Evolutionary conservation across 1,140 invertebrate genomes (phyloP).

Genomic region (Lucilia sericata): DNA sequence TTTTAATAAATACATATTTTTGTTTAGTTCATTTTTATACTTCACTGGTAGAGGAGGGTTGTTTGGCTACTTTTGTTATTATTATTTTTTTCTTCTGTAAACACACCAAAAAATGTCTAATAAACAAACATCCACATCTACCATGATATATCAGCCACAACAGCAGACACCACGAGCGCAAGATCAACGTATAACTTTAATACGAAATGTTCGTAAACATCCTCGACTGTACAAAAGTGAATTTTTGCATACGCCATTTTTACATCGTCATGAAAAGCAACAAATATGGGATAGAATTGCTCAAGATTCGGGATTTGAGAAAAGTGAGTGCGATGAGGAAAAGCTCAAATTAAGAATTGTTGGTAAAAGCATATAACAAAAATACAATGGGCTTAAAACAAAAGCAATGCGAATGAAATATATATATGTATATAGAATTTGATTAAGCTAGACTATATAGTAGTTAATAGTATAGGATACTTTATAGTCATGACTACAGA

Average conservation of each 20-base stretch:
- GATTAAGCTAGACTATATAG: too few relatives aligned
- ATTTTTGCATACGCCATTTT: neutral
- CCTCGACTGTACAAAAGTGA: constrained; percentile 12
- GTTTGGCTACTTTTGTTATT: neutral
- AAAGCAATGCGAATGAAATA: too few relatives aligned
- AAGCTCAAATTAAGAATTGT: too few relatives aligned
- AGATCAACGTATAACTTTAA: neutral
- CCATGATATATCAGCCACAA: neutral
- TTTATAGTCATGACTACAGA: too few relatives aligned
- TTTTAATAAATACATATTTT: too few relatives aligned
- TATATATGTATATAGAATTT: too few relatives aligned
- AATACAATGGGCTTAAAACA: too few relatives aligned
- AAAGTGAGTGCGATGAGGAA: neutral
- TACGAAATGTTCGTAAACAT: constrained; percentile 1
- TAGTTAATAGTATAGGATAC: too few relatives aligned
- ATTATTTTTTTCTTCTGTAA: neutral
- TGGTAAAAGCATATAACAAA: too few relatives aligned
- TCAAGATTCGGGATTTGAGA: neutral
- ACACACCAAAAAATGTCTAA: neutral
- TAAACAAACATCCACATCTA: neutral
- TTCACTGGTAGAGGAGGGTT: neutral
- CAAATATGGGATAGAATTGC: constrained; percentile 22
- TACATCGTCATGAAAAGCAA: constrained; percentile 9
- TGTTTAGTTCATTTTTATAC: neutral
- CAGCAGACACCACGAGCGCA: neutral